Conservation (phyloP, 2,888 invertebrate genomes). For the Helleia helle region DNA sequence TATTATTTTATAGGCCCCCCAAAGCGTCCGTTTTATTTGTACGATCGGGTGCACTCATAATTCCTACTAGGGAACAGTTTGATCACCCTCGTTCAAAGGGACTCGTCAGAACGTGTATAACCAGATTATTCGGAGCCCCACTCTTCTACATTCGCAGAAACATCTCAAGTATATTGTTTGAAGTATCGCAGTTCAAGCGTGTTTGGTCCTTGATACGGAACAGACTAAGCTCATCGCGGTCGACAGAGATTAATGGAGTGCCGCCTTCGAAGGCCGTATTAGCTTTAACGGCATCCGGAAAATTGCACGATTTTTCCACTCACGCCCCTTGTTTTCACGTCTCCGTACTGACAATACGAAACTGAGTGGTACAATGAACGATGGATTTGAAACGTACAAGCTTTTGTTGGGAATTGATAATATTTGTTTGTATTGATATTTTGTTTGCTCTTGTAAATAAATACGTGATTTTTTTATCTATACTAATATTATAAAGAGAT, state of each 20-base stretch:
- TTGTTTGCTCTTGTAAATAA: background rate
- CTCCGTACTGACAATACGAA: slow-evolving; percentile 50
- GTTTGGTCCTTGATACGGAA: slow-evolving; percentile 48
- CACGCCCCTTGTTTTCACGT: slow-evolving; percentile 50
- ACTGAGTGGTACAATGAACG: slow-evolving; percentile 37
- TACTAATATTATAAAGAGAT: too few species aligned
- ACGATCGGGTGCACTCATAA: slow-evolving; percentile 44
- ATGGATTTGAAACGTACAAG: slow-evolving; percentile 23
- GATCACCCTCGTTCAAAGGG: slow-evolving; percentile 40
- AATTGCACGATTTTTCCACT: slow-evolving; percentile 64
- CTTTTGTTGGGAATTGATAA: slow-evolving; percentile 9
- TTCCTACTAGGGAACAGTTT: slow-evolving; percentile 37
- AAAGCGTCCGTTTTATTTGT: slow-evolving; percentile 34
- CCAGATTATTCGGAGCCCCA: slow-evolving; percentile 32
- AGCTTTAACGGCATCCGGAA: slow-evolving; percentile 66
- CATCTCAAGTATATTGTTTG: slow-evolving; percentile 36
- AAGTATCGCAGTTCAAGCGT: slow-evolving; percentile 36
- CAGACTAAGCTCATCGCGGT: slow-evolving; percentile 37
- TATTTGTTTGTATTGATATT: background rate
- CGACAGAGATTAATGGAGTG: slow-evolving; percentile 33
- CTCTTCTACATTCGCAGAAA: slow-evolving; percentile 23
- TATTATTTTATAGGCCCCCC: slow-evolving; percentile 1
- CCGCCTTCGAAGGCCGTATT: slow-evolving; percentile 57
- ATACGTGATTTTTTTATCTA: too few species aligned
- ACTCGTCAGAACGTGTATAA: slow-evolving; percentile 29